Evolutionary conservation across 1,140 invertebrate species (phyloP).

Genomic region (Ectropis grisescens): DNA sequence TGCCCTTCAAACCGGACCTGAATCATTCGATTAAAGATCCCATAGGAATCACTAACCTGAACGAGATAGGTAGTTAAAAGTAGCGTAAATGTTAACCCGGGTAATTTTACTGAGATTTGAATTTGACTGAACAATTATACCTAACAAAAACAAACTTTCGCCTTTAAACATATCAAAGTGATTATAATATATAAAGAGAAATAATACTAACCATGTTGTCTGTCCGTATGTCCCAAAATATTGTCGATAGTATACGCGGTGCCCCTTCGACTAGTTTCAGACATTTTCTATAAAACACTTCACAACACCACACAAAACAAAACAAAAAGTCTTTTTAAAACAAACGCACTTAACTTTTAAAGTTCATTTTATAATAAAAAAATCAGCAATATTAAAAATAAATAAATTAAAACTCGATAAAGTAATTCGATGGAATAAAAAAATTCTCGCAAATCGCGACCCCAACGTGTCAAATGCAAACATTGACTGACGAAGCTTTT

Average conservation of each 20-base stretch:
- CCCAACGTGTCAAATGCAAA: slow-evolving; percentile 2
- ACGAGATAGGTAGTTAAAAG: no score
- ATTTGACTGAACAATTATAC: no score
- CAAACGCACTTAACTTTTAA: neutral
- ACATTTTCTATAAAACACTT: slow-evolving; percentile 17
- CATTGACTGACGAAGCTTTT: slow-evolving; percentile 5
- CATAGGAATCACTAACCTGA: no score
- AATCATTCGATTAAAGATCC: no score
- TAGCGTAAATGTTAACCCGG: no score
- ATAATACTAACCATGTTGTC: slow-evolving; percentile 16
- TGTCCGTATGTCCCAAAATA: slow-evolving; percentile 39
- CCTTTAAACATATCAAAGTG: no score
- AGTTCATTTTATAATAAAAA: neutral
- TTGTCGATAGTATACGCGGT: slow-evolving; percentile 51
- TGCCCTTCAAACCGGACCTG: no score
- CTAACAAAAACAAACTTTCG: no score
- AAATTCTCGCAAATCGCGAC: slow-evolving; percentile 7
- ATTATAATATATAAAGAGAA: no score
- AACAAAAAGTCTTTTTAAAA: slow-evolving; percentile 1
- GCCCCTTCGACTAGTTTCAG: slow-evolving; percentile 33
- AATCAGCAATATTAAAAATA: neutral
- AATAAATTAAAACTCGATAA: neutral
- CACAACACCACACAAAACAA: slow-evolving; percentile 4
- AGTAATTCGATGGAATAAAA: no score
- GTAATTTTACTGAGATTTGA: no score